Percentiles rank a stretch among this genome's conserved stretches.
Conservation (phyloP, 1,140 invertebrate genomes). For the Leptinotarsa undecemlineata region DNA sequence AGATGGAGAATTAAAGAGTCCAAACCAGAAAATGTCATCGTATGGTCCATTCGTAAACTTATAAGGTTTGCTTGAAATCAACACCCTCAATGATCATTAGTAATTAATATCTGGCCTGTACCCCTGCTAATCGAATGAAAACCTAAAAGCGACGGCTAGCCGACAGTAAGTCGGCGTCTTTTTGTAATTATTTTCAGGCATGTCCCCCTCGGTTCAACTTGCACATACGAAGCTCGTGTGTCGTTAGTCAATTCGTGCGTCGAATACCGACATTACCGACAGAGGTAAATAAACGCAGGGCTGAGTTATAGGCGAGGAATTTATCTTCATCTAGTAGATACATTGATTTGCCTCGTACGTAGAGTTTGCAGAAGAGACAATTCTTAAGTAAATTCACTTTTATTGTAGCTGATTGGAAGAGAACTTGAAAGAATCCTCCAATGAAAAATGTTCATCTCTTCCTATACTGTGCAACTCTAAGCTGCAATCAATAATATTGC, state of each 20-base stretch:
- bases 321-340: neutral
- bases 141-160: neutral
- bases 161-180: neutral
- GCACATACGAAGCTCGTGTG: neutral
- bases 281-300: neutral
- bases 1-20: too few relatives aligned
- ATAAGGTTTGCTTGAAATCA: neutral
- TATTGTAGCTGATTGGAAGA: too few relatives aligned
- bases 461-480: too few relatives aligned
- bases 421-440: too few relatives aligned
- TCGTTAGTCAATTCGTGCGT: conserved; percentile 5
- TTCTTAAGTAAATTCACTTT: too few relatives aligned
- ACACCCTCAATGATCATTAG: neutral
- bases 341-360: too few relatives aligned
- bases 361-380: too few relatives aligned
- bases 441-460: too few relatives aligned
- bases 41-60: too few relatives aligned
- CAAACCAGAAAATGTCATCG: too few relatives aligned
- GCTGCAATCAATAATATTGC: too few relatives aligned
- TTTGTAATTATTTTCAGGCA: conserved; percentile 8
- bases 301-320: neutral
- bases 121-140: neutral
- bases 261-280: neutral
- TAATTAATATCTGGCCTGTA: neutral
- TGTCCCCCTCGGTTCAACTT: conserved; percentile 1